Base-by-base conservation (phyloP, 2,888 invertebrate genomes). In the Leucania comma region DNA sequence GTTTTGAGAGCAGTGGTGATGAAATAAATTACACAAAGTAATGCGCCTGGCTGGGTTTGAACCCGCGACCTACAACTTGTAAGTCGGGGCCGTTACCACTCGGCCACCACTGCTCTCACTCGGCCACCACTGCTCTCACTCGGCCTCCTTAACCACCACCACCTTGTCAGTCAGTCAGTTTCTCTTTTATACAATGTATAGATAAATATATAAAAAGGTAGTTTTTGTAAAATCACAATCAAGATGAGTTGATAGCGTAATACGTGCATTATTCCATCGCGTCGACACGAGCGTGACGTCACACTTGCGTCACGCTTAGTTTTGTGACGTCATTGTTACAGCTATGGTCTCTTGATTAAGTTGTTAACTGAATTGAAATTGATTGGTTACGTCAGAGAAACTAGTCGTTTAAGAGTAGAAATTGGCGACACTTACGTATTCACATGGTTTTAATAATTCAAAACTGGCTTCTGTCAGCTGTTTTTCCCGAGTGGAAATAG, bases 311-410 rank as follows among this genome's bases (percentile, higher is more conserved):
- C 77, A 69, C 22, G 22, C 20, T 17, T 8, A 48, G n/a, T 58
- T 46, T 29, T 9, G 14, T 78, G 68, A 59, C 76, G 81, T 60
- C 65, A 81, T 59, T 67, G 59, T 74, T 69, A 32, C 35, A 24
- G 12, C 42, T 20, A 46, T 50, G 35, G 32, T 58, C 22, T 61
- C 74, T 67, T 74, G 50, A 79, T 73, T 56, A 35, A 32, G 66
- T 58, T 48, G 53, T 35, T 50, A n/a, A 26, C 32, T 26, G 42
- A 53, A 46, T 61, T 65, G 26, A 38, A 53, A 46, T 61, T 65
- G 26, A 38, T 63, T 56, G 58, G 32, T 48, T 24, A 14, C 26
- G n/a, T 77, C 53, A 68, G 35, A 14, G n/a, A 17, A 26, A 22
- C 29, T 5, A 10, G 20, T 14, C n/a, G 22, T 68, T 38, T 17